A percentile compares a stretch with the other conserved stretches of the same genome.
phyloP scores from a whole-genome alignment of 2,113 vertebrate species.

The Manacus vitellinus region DNA sequence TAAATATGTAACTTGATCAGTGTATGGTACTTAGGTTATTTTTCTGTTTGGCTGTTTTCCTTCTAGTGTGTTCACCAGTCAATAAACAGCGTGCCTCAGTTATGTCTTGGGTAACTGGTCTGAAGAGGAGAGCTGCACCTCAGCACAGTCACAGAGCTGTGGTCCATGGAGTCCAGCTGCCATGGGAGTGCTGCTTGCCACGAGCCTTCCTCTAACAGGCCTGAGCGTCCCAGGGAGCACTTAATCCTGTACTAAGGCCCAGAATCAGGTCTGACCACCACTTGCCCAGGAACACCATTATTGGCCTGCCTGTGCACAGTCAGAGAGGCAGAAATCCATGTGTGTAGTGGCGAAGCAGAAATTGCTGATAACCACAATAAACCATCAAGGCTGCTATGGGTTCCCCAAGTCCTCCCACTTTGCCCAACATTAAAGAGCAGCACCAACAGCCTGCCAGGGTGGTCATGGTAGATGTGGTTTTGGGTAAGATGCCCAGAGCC shows the following conservation, averaged over 20 bases:
- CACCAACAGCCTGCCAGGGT: neutral
- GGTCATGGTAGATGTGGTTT: fast-evolving
- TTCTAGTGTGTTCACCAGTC: neutral
- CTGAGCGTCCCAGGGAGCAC: neutral
- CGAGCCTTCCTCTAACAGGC: neutral
- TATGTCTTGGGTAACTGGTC: fast-evolving
- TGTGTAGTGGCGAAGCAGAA: neutral
- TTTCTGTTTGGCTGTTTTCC: neutral
- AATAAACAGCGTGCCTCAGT: neutral
- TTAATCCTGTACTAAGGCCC: fast-evolving
- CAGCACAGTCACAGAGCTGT: neutral
- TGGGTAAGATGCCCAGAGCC: neutral
- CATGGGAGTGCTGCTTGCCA: neutral
- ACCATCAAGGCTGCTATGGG: neutral
- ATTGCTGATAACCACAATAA: fast-evolving
- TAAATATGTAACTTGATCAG: neutral
- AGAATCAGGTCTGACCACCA: neutral
- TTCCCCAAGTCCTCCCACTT: neutral
- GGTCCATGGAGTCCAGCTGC: fast-evolving
- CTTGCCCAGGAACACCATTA: neutral
- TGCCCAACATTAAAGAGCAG: fast-evolving
- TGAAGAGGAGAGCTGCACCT: neutral
- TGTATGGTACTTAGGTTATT: neutral
- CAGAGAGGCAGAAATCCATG: neutral
- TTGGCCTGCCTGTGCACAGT: too few relatives aligned